Base-by-base conservation (phyloP, 2,797 vertebrate species). In the Alcedo atthis region DNA sequence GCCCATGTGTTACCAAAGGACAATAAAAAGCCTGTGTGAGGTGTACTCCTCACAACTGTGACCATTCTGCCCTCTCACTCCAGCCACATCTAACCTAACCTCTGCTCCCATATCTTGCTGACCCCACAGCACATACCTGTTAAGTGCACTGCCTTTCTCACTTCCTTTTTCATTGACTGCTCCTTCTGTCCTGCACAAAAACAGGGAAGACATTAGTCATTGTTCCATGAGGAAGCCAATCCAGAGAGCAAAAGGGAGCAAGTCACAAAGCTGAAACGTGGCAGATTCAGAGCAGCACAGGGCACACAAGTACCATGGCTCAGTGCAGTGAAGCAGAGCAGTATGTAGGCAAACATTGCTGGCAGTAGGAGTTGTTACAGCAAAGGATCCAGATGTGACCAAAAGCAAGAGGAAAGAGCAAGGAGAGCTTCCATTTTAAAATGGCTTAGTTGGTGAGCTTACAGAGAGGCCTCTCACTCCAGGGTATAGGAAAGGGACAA, bases 91-190 rank as follows among this genome's bases (percentile, higher is more conserved):
- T 49, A 8, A 37, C 30, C 15, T 12, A 3, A 3, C 14, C 24
- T 54, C 45, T 21, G 10, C 25, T 87, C 59, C 40, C 30, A 22
- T 53, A 59, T 45, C 21, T 33, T 43, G 42, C 26, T 26, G 32
- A 8, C 8, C 58, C 55, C 62, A 21, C 70, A 42, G 33, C 55
- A 86, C 84, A 14, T 96, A 99, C 99, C 98, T 92, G 98, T 98
- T 70, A 99, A 93, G 45, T 99, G 99, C 40, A 98, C 99, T 73
- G 97, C 98, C 57, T 91, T 92, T 92, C 87, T 98, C 5, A 35
- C 84, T 75, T 92, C 94, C 30, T 97, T 96, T 40, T n/a, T 24
- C 42, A 13, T 22, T 3, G 42, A 20, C 45, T 88, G 75, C 14
- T 58, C 95, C 87, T 87, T 37, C 78, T 15, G 85, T 35, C 97